These are phyloP conservation scores for Eurois occulta DNA, from an alignment of 2,888 invertebrate species.

Conservation along the genomic window DNA sequence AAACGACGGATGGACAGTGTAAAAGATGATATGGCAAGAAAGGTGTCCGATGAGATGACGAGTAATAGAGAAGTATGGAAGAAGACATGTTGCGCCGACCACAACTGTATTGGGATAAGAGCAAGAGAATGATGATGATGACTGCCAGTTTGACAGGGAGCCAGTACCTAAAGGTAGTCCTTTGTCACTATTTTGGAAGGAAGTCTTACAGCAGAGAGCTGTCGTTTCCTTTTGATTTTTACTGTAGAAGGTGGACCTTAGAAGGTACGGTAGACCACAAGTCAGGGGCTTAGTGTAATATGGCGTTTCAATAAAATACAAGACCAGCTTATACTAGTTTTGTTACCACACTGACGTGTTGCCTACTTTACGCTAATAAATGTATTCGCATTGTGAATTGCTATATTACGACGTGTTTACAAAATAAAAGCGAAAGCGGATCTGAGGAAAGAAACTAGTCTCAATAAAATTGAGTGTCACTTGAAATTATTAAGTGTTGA, in stretches of 20 bases:
- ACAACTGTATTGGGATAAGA: too few relatives aligned
- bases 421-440: conserved; percentile 21
- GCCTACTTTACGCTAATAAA: neutral
- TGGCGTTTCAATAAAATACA: neutral
- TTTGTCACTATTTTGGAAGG: too few relatives aligned
- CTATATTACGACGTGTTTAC: neutral
- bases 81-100: too few relatives aligned
- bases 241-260: neutral
- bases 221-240: neutral
- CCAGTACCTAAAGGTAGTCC: too few relatives aligned
- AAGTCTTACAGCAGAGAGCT: too few relatives aligned
- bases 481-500: conserved; percentile 9
- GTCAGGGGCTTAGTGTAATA: neutral
- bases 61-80: too few relatives aligned
- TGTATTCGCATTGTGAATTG: neutral
- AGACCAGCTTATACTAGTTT: neutral
- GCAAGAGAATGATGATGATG: too few relatives aligned
- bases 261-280: too few relatives aligned
- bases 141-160: too few relatives aligned
- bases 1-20: too few relatives aligned
- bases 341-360: neutral
- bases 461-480: conserved; percentile 13
- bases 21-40: too few relatives aligned
- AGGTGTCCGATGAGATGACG: too few relatives aligned
- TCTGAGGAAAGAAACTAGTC: conserved; percentile 21